Evolutionary conservation across 2,113 vertebrate genomes (phyloP), one percentile per base, ranked within the genome.

Genomic region (Elephas maximus): DNA sequence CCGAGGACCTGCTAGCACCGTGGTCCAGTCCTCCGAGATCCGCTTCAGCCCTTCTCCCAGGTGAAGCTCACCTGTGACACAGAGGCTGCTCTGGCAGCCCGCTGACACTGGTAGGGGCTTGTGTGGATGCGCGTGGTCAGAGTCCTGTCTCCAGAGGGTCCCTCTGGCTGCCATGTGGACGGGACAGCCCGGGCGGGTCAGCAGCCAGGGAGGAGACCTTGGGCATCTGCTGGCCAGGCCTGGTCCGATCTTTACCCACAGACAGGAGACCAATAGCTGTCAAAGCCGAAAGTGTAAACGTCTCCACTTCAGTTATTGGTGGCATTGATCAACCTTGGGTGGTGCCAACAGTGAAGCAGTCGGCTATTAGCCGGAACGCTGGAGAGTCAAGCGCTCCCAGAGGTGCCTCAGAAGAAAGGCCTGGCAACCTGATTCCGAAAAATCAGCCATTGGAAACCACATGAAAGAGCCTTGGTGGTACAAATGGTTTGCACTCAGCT

Each of bases 1-100:
- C 3, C 0, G 0, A 28, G 28, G 44, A 53, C 44, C 2, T 0
- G 60, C 15, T 24, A 0, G 30, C 21, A 12, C 41, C 60, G 30
- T 4, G 2, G 24, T 53, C 28, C 10, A 0, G 23, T 33, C 28
- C 67, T 67, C 73, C 28, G 82, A n/a, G 53, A 26, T 24, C 10
- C 8, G 20, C 74, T 41, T 41, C 33, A 2, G 33, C 23, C 21
- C 8, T 37, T 57, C 30, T 83, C 63, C 95, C 41, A 9, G 48
- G 53, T 11, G 57, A 74, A 33, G 15, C 18, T 0, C 33, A 33
- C 48, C 30, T 7, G 11, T 4, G 60, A 57, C 37, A 17, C n/a
- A 3, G 45, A n/a, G n/a, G 3, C 45, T 0, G 12, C 78, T 21
- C 0, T 14, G 53, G 53, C 48, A 18, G 41, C n/a, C 28, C 3